A percentile compares a stretch with the other conserved stretches of the same genome.
Conservation (phyloP, 2,113 vertebrate genomes). For the Trachemys scripta region DNA sequence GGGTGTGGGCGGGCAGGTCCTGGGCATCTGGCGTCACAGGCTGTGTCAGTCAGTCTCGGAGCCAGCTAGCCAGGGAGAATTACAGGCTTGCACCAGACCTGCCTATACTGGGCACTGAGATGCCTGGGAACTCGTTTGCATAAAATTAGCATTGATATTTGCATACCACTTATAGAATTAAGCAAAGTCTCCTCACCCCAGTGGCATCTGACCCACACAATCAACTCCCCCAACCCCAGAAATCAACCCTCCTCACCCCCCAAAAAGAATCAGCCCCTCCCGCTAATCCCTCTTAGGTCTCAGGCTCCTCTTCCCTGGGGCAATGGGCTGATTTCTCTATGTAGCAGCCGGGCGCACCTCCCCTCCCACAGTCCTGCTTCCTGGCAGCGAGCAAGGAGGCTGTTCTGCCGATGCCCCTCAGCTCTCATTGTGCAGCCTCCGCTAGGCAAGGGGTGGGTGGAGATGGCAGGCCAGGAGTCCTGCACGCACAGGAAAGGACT, state of each 20-base stretch:
- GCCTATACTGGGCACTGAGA: not conserved
- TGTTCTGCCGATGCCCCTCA: too few species aligned
- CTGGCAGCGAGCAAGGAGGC: too few species aligned
- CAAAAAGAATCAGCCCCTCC: not conserved
- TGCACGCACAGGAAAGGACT: too few species aligned
- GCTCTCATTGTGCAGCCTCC: too few species aligned
- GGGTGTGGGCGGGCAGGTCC: too few species aligned
- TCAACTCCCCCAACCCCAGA: not conserved
- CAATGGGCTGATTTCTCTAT: not conserved
- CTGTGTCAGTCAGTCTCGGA: not conserved
- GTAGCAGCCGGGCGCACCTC: too few species aligned
- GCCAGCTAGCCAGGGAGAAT: not conserved
- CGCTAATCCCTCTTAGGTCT: not conserved
- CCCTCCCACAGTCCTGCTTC: too few species aligned
- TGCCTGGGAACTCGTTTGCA: not conserved
- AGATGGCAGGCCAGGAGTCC: too few species aligned
- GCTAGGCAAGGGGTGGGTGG: too few species aligned
- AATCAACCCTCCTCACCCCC: not conserved
- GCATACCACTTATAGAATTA: not conserved
- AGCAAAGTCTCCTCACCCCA: not conserved
- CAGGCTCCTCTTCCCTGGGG: not conserved
- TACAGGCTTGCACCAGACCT: not conserved
- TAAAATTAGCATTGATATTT: not conserved
- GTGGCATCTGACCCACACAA: not conserved
- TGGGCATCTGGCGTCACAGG: not conserved